phyloP scores from a whole-genome alignment of 2,113 vertebrate species.

The Vireo altiloquus region DNA sequence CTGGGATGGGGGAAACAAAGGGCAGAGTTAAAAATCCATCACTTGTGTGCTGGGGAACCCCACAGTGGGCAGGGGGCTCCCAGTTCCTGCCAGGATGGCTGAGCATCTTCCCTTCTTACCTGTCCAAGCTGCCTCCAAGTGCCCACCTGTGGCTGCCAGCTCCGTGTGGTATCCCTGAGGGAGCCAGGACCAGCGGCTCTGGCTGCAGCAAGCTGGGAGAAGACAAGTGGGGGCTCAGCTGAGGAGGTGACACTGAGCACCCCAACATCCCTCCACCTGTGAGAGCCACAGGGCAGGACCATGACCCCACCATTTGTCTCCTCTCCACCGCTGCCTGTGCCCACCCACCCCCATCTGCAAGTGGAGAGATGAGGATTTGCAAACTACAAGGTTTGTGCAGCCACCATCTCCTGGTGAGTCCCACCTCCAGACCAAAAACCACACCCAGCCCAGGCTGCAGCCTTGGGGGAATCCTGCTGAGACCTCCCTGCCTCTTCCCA shows the following conservation, averaged over 20 bases:
- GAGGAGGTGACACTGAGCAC: background rate
- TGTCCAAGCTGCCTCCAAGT: background rate
- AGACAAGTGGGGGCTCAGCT: background rate
- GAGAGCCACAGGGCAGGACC: background rate
- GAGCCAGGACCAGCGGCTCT: background rate
- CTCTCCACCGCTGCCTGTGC: rapidly evolving
- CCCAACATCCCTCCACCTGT: rapidly evolving
- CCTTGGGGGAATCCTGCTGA: background rate
- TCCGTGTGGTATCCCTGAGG: rapidly evolving
- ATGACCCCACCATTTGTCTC: rapidly evolving
- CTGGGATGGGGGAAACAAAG: background rate
- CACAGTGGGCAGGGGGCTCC: background rate
- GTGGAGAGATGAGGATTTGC: rapidly evolving
- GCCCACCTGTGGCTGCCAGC: background rate
- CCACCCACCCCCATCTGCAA: background rate
- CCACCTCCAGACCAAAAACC: background rate
- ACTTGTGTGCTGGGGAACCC: background rate
- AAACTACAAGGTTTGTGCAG: background rate
- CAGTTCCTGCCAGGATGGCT: background rate
- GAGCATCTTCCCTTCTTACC: background rate
- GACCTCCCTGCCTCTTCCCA: background rate
- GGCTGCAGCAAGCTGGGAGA: constrained; percentile 36
- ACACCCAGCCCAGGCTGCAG: background rate
- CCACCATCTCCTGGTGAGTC: background rate
- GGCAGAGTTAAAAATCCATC: background rate